These are phyloP conservation scores for Zosterops lateralis DNA, from an alignment of 2,113 vertebrate species.

Conservation along the genomic window DNA sequence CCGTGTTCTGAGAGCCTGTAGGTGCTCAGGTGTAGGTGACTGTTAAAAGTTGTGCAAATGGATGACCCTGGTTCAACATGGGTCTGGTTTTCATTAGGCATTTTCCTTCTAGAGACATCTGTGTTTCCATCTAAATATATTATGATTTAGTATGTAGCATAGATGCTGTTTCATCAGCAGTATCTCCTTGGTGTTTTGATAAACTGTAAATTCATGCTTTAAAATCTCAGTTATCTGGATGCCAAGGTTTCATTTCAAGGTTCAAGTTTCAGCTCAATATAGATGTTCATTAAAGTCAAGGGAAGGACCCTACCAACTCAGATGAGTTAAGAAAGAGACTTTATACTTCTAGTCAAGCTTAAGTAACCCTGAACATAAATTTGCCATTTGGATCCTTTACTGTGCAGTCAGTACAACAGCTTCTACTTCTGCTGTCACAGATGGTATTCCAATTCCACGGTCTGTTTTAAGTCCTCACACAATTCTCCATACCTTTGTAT, in stretches of 20 bases:
- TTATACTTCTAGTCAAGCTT: background rate
- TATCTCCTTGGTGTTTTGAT: slow-evolving; percentile 10
- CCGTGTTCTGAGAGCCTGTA: background rate
- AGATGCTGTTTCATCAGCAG: background rate
- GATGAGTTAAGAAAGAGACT: background rate
- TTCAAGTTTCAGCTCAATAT: background rate
- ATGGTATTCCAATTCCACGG: background rate
- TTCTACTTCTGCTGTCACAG: background rate
- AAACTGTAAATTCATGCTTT: slow-evolving; percentile 32
- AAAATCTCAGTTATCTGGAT: background rate
- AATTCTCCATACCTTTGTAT: background rate
- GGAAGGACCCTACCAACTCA: background rate
- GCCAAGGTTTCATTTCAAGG: slow-evolving; percentile 28
- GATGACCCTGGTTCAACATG: background rate
- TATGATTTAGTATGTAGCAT: background rate
- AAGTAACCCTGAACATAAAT: slow-evolving; percentile 1
- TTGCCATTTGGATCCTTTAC: background rate
- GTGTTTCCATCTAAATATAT: background rate
- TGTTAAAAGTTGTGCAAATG: background rate
- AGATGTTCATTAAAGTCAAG: background rate
- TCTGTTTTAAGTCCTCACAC: background rate
- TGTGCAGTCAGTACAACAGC: background rate
- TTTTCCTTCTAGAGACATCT: background rate
- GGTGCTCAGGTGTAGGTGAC: background rate
- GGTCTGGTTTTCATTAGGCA: background rate